phyloP scores from a whole-genome alignment of 2,797 vertebrate genomes.

The Otolemur crassicaudatus region DNA sequence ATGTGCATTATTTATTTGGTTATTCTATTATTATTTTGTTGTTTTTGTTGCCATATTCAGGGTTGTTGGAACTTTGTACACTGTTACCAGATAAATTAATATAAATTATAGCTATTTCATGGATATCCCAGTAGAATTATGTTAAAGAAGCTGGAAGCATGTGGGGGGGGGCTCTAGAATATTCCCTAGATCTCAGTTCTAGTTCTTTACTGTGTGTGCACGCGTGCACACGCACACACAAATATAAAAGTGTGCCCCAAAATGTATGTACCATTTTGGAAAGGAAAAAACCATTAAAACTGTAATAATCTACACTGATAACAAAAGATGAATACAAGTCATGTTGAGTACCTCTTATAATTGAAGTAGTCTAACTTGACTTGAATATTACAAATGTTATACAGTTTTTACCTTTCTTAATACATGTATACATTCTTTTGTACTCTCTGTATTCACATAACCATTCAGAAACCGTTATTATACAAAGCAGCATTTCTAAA shows the following conservation, averaged over 20 bases:
- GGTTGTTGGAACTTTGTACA: not conserved
- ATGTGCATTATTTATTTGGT: not conserved
- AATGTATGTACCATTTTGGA: too few species aligned
- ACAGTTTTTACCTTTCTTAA: too few species aligned
- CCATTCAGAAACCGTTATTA: not conserved
- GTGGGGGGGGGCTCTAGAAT: not conserved
- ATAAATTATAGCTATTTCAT: not conserved
- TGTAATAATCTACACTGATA: too few species aligned
- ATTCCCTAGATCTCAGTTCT: not conserved
- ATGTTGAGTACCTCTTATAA: too few species aligned
- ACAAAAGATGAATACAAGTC: too few species aligned
- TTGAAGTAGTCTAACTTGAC: too few species aligned
- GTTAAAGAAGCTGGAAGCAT: not conserved
- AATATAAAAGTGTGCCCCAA: too few species aligned
- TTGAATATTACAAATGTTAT: too few species aligned
- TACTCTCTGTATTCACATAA: too few species aligned
- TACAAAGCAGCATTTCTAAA: not conserved
- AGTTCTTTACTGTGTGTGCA: not conserved
- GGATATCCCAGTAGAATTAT: not conserved
- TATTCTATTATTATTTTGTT: not conserved
- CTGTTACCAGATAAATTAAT: not conserved
- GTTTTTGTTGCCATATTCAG: not conserved
- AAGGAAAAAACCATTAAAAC: too few species aligned
- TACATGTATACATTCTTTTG: too few species aligned
- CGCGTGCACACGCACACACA: not conserved